Evolutionary conservation across 2,888 invertebrate species (phyloP).

Genomic region (Drosophila flavopinicola): DNA sequence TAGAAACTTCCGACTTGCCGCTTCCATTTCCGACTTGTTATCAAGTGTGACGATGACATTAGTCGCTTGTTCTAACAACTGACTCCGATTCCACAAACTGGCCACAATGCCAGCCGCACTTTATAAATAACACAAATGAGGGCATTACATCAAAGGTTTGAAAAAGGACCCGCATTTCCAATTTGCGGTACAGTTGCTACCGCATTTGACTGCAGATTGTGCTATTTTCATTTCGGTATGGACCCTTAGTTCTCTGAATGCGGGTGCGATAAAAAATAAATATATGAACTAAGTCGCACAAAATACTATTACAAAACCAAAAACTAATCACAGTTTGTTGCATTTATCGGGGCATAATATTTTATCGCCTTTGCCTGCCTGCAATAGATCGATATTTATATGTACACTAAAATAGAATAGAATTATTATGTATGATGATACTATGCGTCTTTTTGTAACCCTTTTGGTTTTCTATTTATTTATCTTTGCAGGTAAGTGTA

Average conservation of each 20-base stretch:
- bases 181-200: conserved; percentile 29
- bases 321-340: not conserved
- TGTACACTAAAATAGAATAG: not conserved
- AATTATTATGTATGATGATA: not conserved
- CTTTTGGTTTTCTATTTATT: conserved; percentile 26
- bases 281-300: not conserved
- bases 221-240: conserved; percentile 22
- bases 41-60: conserved; percentile 7
- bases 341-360: conserved; percentile 4
- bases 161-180: conserved; percentile 31
- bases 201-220: conserved; percentile 15
- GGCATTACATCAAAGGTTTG: not conserved
- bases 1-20: not conserved
- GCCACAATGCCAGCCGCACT: not conserved
- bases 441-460: conserved; percentile 8
- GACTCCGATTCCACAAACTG: conserved; percentile 11
- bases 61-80: not conserved
- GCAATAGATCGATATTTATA: conserved; percentile 1
- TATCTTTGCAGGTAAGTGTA: conserved; percentile 72
- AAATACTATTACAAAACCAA: not conserved
- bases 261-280: conserved; percentile 35
- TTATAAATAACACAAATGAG: conserved; percentile 22
- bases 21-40: not conserved
- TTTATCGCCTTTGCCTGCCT: not conserved
- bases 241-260: conserved; percentile 12